Conservation (phyloP, 2,113 vertebrate genomes). For the Pteropus alecto region DNA sequence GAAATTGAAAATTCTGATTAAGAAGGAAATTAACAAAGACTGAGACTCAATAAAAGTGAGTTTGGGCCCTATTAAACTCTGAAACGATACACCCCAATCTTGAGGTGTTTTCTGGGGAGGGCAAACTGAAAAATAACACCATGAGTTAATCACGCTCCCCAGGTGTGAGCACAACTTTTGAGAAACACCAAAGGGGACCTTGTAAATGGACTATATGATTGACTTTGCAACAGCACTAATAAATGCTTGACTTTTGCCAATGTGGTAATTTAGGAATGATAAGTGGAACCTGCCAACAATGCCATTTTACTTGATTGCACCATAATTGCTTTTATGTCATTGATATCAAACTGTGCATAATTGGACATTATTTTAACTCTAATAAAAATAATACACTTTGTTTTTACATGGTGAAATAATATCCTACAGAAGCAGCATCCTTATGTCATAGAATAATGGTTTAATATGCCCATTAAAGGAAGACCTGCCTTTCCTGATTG, state of each 20-base stretch:
- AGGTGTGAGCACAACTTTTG: constrained; percentile 51
- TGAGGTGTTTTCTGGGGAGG: neutral
- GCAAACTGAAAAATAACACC: neutral
- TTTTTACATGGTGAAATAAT: constrained; percentile 64
- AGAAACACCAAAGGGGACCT: constrained; percentile 43
- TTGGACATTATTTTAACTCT: constrained; percentile 78
- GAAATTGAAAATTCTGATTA: neutral
- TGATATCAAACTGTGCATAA: constrained; percentile 80
- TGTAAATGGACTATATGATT: constrained; percentile 36
- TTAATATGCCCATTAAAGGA: neutral
- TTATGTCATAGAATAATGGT: constrained; percentile 49
- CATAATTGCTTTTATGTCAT: constrained; percentile 78
- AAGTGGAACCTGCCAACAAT: constrained; percentile 76
- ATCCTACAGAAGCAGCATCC: constrained; percentile 37
- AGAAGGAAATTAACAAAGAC: constrained; percentile 49
- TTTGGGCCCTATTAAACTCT: neutral
- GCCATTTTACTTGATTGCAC: constrained; percentile 80
- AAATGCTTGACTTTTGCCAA: constrained; percentile 78
- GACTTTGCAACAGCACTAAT: constrained; percentile 63
- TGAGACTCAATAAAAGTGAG: constrained; percentile 9
- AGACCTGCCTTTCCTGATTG: neutral
- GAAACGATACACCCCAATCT: neutral
- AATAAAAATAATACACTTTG: constrained; percentile 69
- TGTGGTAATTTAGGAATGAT: constrained; percentile 71
- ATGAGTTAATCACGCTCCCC: neutral